These are phyloP conservation scores for Scomber japonicus DNA, from an alignment of 2,113 vertebrate genomes.

Conservation along the genomic window DNA sequence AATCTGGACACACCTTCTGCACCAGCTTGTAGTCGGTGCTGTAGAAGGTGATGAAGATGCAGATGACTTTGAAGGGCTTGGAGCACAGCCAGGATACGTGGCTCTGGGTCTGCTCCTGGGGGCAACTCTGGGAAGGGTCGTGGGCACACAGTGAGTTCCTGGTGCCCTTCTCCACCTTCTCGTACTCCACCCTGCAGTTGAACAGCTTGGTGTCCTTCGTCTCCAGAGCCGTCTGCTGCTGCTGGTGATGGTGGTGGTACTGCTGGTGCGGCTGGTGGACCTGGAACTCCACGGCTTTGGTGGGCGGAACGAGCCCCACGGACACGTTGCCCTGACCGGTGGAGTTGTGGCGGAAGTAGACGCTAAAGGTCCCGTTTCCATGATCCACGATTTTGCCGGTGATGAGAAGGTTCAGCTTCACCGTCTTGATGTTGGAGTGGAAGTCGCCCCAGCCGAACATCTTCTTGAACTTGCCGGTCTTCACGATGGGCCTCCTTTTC, in stretches of 20 bases:
- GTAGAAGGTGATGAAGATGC: slow-evolving; percentile 99
- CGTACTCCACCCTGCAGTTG: slow-evolving; percentile 98
- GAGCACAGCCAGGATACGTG: slow-evolving; percentile 99
- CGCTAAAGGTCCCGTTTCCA: slow-evolving; percentile 97
- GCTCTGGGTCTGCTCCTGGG: slow-evolving; percentile 98
- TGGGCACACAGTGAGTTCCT: slow-evolving; percentile 97
- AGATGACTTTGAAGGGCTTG: slow-evolving; percentile 99
- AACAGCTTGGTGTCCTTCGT: slow-evolving; percentile 99
- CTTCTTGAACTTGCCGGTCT: slow-evolving; percentile 99
- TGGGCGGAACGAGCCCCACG: slow-evolving; percentile 95
- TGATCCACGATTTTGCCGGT: slow-evolving; percentile 99
- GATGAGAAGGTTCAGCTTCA: slow-evolving; percentile 97
- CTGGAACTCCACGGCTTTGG: slow-evolving; percentile 97
- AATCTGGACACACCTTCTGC: slow-evolving; percentile 99
- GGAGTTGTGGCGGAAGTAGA: slow-evolving; percentile 98
- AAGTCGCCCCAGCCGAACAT: slow-evolving; percentile 99
- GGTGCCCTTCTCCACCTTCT: slow-evolving; percentile 98
- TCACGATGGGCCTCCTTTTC: slow-evolving; percentile 93
- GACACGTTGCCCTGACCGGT: slow-evolving; percentile 98
- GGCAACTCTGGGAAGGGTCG: slow-evolving; percentile 97
- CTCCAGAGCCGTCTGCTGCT: slow-evolving; percentile 90
- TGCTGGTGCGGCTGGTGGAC: slow-evolving; percentile 76
- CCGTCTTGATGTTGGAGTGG: slow-evolving; percentile 98
- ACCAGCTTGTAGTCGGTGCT: slow-evolving; percentile 99
- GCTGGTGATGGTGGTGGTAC: slow-evolving; percentile 72